These are phyloP conservation scores for Chrysemys picta DNA, from an alignment of 2,113 vertebrate species.

Conservation along the genomic window DNA sequence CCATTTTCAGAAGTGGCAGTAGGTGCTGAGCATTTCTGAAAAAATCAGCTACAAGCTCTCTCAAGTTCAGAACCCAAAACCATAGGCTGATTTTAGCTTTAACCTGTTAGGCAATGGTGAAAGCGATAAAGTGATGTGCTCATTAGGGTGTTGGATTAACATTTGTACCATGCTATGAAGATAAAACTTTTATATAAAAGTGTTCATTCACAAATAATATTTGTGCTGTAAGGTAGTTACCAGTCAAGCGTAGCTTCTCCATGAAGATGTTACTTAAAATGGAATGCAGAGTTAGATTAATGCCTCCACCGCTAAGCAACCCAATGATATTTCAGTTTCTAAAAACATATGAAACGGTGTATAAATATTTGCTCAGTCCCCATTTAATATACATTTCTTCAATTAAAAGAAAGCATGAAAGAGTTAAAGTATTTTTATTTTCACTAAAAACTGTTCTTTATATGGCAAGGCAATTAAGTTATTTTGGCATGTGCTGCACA, in stretches of 20 bases:
- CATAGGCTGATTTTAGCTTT: neutral
- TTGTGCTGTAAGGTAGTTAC: neutral
- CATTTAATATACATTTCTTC: slow-evolving; percentile 7
- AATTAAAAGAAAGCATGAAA: slow-evolving; percentile 6
- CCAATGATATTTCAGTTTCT: neutral
- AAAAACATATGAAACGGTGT: neutral
- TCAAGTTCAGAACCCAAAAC: neutral
- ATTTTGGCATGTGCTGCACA: slow-evolving; percentile 42
- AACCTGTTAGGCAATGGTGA: neutral
- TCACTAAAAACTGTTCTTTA: slow-evolving; percentile 25
- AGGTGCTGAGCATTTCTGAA: slow-evolving; percentile 7
- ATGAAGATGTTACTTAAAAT: neutral
- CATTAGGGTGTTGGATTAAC: neutral
- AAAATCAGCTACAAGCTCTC: neutral
- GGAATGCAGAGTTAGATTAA: neutral
- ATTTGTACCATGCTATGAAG: neutral
- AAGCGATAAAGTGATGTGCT: neutral
- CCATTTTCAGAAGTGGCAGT: neutral
- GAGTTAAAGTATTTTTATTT: slow-evolving; percentile 57
- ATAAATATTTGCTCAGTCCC: slow-evolving; percentile 33
- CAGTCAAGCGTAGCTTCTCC: neutral
- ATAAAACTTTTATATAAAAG: neutral
- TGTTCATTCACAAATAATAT: slow-evolving; percentile 17
- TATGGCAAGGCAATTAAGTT: slow-evolving; percentile 61
- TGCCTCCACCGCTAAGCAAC: neutral